Percentiles rank a stretch among this genome's conserved stretches.
phyloP scores from a whole-genome alignment of 2,797 vertebrate genomes.

The Octomys mimax region DNA sequence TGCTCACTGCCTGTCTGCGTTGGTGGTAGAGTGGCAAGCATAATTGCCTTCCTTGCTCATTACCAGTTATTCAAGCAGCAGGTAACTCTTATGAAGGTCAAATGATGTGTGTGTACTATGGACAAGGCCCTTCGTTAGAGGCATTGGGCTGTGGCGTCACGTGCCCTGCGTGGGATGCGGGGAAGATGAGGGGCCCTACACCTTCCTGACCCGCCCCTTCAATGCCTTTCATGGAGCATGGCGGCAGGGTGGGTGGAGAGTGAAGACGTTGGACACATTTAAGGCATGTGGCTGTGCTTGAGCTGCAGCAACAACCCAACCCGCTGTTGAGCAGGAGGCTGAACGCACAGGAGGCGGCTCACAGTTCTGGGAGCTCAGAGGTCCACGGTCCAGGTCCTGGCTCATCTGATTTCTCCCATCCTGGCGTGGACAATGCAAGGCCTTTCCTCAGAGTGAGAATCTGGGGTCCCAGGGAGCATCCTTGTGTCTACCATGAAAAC shows the following conservation, averaged over 20 bases:
- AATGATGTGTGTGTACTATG: background rate
- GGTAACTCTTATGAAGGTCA: constrained; percentile 66
- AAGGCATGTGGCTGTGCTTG: background rate
- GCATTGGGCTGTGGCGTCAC: background rate
- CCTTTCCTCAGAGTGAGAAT: too few relatives aligned
- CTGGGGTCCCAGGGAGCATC: too few relatives aligned
- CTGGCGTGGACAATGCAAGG: background rate
- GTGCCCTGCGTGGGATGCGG: rapidly evolving
- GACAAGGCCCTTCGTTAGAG: constrained; percentile 48
- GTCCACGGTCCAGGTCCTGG: background rate
- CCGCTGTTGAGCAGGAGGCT: rapidly evolving
- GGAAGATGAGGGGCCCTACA: background rate
- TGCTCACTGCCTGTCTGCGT: too few relatives aligned
- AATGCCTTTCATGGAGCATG: rapidly evolving
- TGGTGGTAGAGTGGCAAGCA: too few relatives aligned
- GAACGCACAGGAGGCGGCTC: background rate
- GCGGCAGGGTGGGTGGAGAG: rapidly evolving
- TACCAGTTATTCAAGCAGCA: constrained; percentile 42
- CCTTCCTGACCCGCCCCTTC: rapidly evolving
- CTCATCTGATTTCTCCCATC: background rate
- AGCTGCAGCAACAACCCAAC: background rate
- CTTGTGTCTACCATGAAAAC: background rate
- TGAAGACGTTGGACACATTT: rapidly evolving
- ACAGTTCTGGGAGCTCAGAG: background rate
- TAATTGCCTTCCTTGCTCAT: constrained; percentile 34